Conservation (phyloP, 2,888 invertebrate genomes). For the Octodonta nipae region DNA sequence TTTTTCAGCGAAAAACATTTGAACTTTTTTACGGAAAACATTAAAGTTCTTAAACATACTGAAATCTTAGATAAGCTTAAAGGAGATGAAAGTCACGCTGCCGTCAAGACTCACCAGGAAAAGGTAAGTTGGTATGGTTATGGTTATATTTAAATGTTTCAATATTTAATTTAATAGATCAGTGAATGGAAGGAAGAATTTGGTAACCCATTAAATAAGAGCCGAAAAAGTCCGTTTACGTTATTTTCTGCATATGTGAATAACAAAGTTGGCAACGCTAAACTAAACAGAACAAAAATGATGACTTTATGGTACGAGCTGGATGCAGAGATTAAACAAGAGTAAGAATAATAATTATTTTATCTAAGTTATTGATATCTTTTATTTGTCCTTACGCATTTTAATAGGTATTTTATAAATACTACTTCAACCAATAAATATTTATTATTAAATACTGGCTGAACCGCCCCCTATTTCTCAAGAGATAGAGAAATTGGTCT, state of each 20-base stretch:
- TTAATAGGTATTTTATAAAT: no score
- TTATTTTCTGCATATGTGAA: slow-evolving; percentile 44
- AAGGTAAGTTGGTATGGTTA: slow-evolving; percentile 36
- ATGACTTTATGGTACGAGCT: slow-evolving; percentile 54
- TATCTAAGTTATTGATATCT: no score
- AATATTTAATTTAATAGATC: slow-evolving; percentile 30
- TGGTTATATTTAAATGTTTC: no score
- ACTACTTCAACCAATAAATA: no score
- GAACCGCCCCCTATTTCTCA: no score
- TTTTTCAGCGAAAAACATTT: slow-evolving; percentile 67
- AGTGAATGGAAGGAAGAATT: slow-evolving; percentile 49
- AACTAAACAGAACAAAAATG: slow-evolving; percentile 40
- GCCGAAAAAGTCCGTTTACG: slow-evolving; percentile 44
- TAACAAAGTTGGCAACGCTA: slow-evolving; percentile 37
- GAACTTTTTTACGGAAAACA: slow-evolving; percentile 71
- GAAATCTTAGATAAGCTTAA: slow-evolving; percentile 45
- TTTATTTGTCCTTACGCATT: no score
- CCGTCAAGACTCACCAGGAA: slow-evolving; percentile 44
- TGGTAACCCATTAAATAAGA: slow-evolving; percentile 36
- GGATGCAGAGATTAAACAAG: slow-evolving; percentile 44
- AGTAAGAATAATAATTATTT: slow-evolving; percentile 32
- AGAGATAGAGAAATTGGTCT: no score
- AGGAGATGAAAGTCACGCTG: slow-evolving; percentile 39
- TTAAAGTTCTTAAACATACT: slow-evolving; percentile 47
- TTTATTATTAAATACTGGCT: no score